Evolutionary conservation across 2,113 vertebrate species (phyloP).

Genomic region (Toxotes jaculatrix): DNA sequence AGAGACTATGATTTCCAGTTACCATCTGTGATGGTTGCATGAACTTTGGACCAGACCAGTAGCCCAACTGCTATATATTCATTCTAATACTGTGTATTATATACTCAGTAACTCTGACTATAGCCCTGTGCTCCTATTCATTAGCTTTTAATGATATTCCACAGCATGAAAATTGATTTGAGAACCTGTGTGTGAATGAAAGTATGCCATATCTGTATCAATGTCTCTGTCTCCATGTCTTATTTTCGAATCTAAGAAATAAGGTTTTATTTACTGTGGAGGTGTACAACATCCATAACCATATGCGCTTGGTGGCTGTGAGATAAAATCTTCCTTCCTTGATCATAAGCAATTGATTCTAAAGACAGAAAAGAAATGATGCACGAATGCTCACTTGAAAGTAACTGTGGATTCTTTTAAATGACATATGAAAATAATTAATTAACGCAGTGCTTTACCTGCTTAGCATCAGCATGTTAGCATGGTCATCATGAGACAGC

Average conservation of each 20-base stretch:
- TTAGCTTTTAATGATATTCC: constrained; percentile 4
- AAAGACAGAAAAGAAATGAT: not conserved
- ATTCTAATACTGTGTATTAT: no score
- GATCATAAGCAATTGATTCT: constrained; percentile 2
- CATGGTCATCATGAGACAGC: no score
- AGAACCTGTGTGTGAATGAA: not conserved
- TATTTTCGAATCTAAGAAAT: not conserved
- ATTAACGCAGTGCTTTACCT: not conserved
- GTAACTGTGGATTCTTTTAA: not conserved
- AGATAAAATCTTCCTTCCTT: not conserved
- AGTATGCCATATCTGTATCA: not conserved
- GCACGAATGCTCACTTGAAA: not conserved
- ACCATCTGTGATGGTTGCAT: not conserved
- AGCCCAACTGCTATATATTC: no score
- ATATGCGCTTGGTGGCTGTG: not conserved
- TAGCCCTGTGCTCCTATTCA: not conserved
- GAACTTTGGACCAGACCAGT: not conserved
- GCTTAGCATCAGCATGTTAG: no score
- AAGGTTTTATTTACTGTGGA: not conserved
- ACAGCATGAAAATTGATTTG: constrained; percentile 9
- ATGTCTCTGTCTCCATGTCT: not conserved
- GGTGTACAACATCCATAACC: constrained; percentile 9
- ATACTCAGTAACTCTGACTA: no score
- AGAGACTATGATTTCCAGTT: no score
- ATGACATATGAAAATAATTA: not conserved